Evolutionary conservation across 2,888 invertebrate species (phyloP).

Genomic region (Lissonota sp.): DNA sequence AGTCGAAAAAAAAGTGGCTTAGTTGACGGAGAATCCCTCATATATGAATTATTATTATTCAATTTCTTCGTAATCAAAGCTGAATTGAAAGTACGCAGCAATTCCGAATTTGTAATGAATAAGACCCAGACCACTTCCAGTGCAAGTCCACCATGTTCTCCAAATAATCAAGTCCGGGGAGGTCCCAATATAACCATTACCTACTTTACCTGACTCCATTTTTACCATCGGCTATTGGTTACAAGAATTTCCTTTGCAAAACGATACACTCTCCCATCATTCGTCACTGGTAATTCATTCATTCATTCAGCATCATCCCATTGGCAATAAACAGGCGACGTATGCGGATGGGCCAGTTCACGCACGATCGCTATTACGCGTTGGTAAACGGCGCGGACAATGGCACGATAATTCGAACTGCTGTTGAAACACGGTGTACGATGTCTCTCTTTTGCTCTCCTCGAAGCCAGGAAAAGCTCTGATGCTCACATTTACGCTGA

Average conservation of each 20-base stretch:
- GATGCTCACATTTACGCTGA: not conserved
- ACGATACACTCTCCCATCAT: conserved; percentile 43
- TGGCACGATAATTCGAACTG: conserved; percentile 67
- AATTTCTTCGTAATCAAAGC: too few relatives aligned
- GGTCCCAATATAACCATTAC: conserved; percentile 68
- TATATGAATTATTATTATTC: too few relatives aligned
- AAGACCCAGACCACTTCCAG: too few relatives aligned
- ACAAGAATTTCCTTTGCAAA: conserved; percentile 45
- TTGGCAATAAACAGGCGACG: conserved; percentile 28
- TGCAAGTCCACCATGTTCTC: too few relatives aligned
- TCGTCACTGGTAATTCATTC: conserved; percentile 50
- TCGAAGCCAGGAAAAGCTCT: not conserved
- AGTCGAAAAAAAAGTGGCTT: too few relatives aligned
- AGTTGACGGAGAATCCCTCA: too few relatives aligned
- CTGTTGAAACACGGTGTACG: conserved; percentile 57
- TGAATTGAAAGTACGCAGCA: too few relatives aligned
- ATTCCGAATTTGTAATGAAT: too few relatives aligned
- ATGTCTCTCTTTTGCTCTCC: not conserved
- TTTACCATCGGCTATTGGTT: conserved; percentile 31
- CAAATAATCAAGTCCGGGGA: too few relatives aligned
- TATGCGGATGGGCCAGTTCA: conserved; percentile 54
- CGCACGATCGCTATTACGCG: conserved; percentile 62
- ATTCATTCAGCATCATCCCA: conserved; percentile 43
- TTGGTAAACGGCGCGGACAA: conserved; percentile 67
- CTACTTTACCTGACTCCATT: conserved; percentile 59